Evolutionary conservation across 1,140 invertebrate species (phyloP).

Genomic region (Bombus difficillimus): DNA sequence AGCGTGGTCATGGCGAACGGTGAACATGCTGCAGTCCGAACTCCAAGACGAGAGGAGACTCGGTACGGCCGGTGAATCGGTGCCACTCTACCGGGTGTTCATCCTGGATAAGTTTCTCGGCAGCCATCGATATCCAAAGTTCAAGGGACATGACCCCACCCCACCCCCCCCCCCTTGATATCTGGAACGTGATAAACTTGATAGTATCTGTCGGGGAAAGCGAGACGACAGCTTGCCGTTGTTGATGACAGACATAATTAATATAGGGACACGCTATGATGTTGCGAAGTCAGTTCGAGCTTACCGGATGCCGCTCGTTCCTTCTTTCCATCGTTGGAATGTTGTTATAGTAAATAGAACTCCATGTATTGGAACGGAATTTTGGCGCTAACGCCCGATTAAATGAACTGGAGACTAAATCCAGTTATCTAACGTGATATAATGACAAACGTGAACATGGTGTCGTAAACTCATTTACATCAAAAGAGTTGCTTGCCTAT

Average conservation of each 20-base stretch:
- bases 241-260: slow-evolving; percentile 48
- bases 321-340: background rate
- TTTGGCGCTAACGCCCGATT: background rate
- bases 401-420: background rate
- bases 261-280: background rate
- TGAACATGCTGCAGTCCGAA: slow-evolving; percentile 52
- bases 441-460: background rate
- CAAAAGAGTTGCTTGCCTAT: too few relatives aligned
- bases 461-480: too few relatives aligned
- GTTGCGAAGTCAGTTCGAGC: too few relatives aligned
- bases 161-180: background rate
- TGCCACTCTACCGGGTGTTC: slow-evolving; percentile 49
- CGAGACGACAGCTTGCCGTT: slow-evolving; percentile 29
- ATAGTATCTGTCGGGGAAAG: slow-evolving; percentile 37
- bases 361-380: background rate
- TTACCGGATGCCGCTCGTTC: background rate
- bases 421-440: background rate
- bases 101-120: slow-evolving; percentile 45
- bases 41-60: slow-evolving; percentile 53
- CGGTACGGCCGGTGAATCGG: slow-evolving; percentile 22
- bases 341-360: background rate
- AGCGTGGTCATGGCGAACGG: slow-evolving; percentile 36
- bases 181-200: slow-evolving; percentile 42
- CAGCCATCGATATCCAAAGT: slow-evolving; percentile 46
- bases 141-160: background rate